Conservation (phyloP, 1,140 invertebrate genomes). For the Bombus balteatus region DNA sequence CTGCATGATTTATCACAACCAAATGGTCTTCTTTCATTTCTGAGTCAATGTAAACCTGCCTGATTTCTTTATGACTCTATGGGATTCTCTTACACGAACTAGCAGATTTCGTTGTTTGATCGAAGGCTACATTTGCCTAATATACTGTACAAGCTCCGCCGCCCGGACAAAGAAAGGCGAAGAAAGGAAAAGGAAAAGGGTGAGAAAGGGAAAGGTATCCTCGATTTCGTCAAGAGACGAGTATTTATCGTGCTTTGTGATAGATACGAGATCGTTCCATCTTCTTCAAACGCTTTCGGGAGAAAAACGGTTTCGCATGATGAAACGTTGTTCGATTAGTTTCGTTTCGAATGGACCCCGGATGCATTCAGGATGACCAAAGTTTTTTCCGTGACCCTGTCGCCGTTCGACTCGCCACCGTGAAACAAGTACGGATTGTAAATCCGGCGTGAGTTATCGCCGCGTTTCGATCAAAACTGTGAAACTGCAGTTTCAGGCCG, state of each 20-base stretch:
- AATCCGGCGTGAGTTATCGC: slow-evolving; percentile 54
- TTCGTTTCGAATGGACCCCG: slow-evolving; percentile 21
- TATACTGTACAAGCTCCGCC: slow-evolving; percentile 42
- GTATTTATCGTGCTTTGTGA: background rate
- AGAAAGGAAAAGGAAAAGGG: background rate
- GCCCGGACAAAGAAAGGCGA: background rate
- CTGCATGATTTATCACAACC: slow-evolving; percentile 66
- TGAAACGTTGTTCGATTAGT: slow-evolving; percentile 53
- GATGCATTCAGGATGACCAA: slow-evolving; percentile 19
- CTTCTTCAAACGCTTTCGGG: background rate
- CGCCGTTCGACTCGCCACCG: slow-evolving; percentile 45
- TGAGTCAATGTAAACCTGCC: slow-evolving; percentile 26
- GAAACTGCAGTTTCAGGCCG: slow-evolving; percentile 46
- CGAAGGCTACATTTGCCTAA: slow-evolving; percentile 50
- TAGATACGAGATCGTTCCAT: background rate
- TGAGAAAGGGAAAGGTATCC: background rate
- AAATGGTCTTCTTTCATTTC: slow-evolving; percentile 65
- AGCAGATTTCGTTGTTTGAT: slow-evolving; percentile 38
- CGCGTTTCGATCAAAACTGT: slow-evolving; percentile 62
- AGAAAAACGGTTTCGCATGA: slow-evolving; percentile 11
- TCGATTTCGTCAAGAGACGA: background rate
- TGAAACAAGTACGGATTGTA: slow-evolving; percentile 48
- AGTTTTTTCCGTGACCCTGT: slow-evolving; percentile 42
- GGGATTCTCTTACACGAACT: slow-evolving; percentile 33
- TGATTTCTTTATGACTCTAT: slow-evolving; percentile 49